These are phyloP conservation scores for Drosophila birchii DNA, from an alignment of 2,888 invertebrate species.

Conservation along the genomic window DNA sequence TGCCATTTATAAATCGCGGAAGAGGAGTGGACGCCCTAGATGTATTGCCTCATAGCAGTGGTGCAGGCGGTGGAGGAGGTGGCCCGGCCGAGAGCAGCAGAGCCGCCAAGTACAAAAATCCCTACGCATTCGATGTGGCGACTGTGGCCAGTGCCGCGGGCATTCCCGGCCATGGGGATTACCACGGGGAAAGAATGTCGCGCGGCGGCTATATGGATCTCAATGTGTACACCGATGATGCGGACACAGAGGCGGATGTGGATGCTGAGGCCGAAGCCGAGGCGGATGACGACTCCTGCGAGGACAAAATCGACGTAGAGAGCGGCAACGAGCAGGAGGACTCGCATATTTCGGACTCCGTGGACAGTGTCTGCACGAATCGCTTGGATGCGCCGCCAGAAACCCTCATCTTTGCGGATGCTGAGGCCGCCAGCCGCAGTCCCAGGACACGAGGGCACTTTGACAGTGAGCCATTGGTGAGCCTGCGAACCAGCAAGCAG, in stretches of 20 bases:
- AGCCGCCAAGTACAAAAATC: slow-evolving; percentile 70
- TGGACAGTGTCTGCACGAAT: slow-evolving; percentile 82
- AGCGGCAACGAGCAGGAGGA: slow-evolving; percentile 84
- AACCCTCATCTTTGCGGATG: slow-evolving; percentile 78
- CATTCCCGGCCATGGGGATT: slow-evolving; percentile 51
- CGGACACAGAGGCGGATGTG: slow-evolving; percentile 49
- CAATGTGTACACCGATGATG: slow-evolving; percentile 71
- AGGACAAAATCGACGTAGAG: slow-evolving; percentile 84
- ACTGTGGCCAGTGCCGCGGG: slow-evolving; percentile 47
- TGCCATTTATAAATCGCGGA: slow-evolving; percentile 76
- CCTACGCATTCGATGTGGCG: slow-evolving; percentile 65
- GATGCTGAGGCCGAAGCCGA: slow-evolving; percentile 41
- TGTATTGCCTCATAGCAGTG: slow-evolving; percentile 52
- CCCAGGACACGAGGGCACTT: slow-evolving; percentile 65
- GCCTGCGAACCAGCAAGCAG: slow-evolving; percentile 73
- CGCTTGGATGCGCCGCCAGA: slow-evolving; percentile 73
- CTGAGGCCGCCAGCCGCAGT: slow-evolving; percentile 80
- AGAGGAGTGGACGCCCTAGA: slow-evolving; percentile 65
- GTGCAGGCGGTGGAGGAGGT: slow-evolving; percentile 23
- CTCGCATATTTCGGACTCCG: slow-evolving; percentile 83
- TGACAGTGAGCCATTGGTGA: slow-evolving; percentile 71
- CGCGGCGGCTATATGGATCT: slow-evolving; percentile 57
- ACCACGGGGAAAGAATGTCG: slow-evolving; percentile 49
- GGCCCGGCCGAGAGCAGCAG: slow-evolving; percentile 39
- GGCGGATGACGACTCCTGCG: slow-evolving; percentile 82